Base-by-base conservation (phyloP, 2,113 vertebrate species). In the Lepisosteus oculatus region DNA sequence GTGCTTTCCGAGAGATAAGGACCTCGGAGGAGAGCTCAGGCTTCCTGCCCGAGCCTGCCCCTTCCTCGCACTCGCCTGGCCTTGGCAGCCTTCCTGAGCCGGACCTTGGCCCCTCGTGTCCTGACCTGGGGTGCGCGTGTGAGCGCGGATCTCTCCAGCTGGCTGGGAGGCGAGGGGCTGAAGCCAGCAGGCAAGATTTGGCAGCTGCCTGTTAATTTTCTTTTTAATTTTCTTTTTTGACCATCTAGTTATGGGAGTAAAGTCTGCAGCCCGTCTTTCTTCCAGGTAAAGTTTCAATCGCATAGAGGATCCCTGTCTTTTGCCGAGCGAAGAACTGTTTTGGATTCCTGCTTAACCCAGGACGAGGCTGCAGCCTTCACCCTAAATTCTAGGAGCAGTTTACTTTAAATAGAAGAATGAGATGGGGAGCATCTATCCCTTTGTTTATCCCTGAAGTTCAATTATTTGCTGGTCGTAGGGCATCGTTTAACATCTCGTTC, bases 361-460 rank as follows among this genome's bases (percentile, higher is more conserved):
- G 6, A 56, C 17, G 51, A 29, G 71, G 14, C 41, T 69, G 72
- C 70, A 6, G 75, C 72, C 59, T 55, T 78, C 71, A 41, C 75
- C 73, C 81, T 79, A 74, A 55, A 57, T 57, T 69, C 79, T 65
- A 73, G 78, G 11, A 63, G 74, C 5, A 12, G 44, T 12, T 64
- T 15, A 13, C 67, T 51, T 68, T 77, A 77, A 72, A 84, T 76
- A 86, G 72, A 88, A 85, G 86, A 89, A 79, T 83, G 85, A 88
- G 85, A 86, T 83, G 67, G 81, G 70, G 83, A 86, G 86, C 86
- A 85, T 91, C 88, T 91, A 67, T 29, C 84, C 74, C 14, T 15
- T 11, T 69, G 80, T 82, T 66, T 41, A 44, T 72, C 65, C 8
- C 51, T 57, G 68, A n/a, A 43, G 69, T 65, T 67, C 80, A 54